These are phyloP conservation scores for Squalus acanthias DNA, from an alignment of 2,797 vertebrate genomes.

Conservation along the genomic window DNA sequence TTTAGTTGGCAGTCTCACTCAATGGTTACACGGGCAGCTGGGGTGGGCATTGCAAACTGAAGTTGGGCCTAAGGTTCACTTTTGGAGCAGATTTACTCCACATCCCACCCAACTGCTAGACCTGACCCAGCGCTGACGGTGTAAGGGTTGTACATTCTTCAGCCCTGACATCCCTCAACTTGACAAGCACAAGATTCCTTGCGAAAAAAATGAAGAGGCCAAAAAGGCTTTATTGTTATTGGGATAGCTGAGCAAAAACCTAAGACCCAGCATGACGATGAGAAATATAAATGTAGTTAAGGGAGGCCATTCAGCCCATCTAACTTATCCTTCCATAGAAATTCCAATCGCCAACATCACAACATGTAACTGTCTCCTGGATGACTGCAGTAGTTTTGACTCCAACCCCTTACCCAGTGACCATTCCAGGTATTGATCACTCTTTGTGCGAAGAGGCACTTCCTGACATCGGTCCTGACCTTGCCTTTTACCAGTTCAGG, in stretches of 20 bases:
- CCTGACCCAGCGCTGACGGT: not conserved
- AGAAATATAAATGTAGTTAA: not conserved
- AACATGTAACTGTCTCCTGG: not conserved
- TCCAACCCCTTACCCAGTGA: not conserved
- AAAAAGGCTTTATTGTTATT: not conserved
- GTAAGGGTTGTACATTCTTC: not conserved
- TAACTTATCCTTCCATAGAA: not conserved
- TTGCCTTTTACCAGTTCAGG: not conserved
- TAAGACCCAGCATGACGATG: not conserved
- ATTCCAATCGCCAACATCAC: not conserved
- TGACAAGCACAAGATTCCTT: not conserved
- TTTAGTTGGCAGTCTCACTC: not conserved
- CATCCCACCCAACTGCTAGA: not conserved
- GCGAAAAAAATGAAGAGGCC: not conserved
- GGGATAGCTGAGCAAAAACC: not conserved
- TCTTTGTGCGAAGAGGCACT: not conserved
- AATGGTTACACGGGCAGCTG: not conserved
- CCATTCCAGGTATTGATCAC: not conserved
- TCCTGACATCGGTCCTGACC: not conserved
- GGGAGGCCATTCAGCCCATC: not conserved
- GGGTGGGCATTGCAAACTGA: not conserved
- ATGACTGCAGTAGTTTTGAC: not conserved
- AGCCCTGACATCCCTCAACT: not conserved
- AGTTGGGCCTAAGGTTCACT: not conserved
- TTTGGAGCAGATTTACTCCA: not conserved